Evolutionary conservation across 2,888 invertebrate species (phyloP), one percentile per base, ranked within the genome.

Genomic region (Ophion ellenae): DNA sequence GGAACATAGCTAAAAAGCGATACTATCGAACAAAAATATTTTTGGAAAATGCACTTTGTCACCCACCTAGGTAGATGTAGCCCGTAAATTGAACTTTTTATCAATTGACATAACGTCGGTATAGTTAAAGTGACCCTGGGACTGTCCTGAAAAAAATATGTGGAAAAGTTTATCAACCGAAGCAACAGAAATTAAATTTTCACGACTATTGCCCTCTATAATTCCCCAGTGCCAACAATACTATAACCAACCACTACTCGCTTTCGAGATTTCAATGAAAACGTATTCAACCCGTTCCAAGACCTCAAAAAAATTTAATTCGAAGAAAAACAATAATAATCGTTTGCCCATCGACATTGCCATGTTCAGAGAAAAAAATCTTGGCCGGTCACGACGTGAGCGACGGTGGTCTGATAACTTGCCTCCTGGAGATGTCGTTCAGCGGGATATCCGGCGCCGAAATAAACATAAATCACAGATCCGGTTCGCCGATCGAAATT

Each of bases 401-500:
- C 92, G 99, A 99, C 94, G 99, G 99, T 32, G 99, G 99, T 47
- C 95, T 99, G 53, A 95, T 99, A 64, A 97, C 97, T 0, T 97
- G 98, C 89, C 94, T 98, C 0, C 92, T 99, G 83, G 99, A 99
- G 95, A 99, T 99, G 99, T 97, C 97, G n/a, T 98, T 99, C 92
- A 98, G 97, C 81, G 99, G 99, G 59, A 95, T 99, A 83, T 96
- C 97, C 89, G 99, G 99, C 0, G 91, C 98, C 20, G 94, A 96
- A 20, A 93, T 97, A 0, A 95, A 97, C 87, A 92, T 98, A 24
- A 93, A 94, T 0, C 95, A 96, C 84, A 95, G 95, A 84, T 93
- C 93, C 59, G 80, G 95, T 1, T 95, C 95, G 0, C 94, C 96
- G 1, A 93, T 97, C 9, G 96, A 97, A 83, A 95, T 97, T 28